Conservation (phyloP, 2,888 invertebrate genomes). For the Cryptus viduatorius region DNA sequence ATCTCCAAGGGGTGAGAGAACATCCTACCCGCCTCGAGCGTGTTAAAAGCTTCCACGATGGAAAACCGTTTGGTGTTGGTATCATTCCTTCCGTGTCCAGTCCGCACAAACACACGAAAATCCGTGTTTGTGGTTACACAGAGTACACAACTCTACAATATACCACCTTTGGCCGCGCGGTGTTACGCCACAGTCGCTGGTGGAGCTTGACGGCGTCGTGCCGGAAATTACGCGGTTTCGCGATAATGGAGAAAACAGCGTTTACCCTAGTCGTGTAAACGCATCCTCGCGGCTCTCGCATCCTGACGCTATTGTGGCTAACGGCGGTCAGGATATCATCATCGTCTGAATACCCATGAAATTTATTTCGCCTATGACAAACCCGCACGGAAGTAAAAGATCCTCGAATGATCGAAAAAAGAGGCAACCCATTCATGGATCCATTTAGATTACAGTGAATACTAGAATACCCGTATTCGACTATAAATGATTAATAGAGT, state of each 20-base stretch:
- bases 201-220: constrained; percentile 11
- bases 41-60: constrained; percentile 38
- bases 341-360: no score
- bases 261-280: constrained; percentile 42
- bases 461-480: no score
- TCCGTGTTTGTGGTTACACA: neutral
- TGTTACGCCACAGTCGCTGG: constrained; percentile 33
- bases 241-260: constrained; percentile 67
- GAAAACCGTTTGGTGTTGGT: constrained; percentile 38
- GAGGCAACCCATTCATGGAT: no score
- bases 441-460: no score
- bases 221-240: constrained; percentile 69
- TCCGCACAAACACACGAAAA: neutral
- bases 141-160: neutral
- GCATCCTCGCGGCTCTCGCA: constrained; percentile 3
- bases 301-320: neutral
- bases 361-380: no score
- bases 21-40: constrained; percentile 19
- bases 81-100: constrained; percentile 11
- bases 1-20: constrained; percentile 17
- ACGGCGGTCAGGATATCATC: no score
- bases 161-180: constrained; percentile 13
- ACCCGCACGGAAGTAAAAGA: no score
- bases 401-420: no score
- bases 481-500: no score